Percentiles rank a stretch among this genome's conserved stretches.
Evolutionary conservation across 2,888 invertebrate species (phyloP).

Genomic region (Temnothorax rugatulus): DNA sequence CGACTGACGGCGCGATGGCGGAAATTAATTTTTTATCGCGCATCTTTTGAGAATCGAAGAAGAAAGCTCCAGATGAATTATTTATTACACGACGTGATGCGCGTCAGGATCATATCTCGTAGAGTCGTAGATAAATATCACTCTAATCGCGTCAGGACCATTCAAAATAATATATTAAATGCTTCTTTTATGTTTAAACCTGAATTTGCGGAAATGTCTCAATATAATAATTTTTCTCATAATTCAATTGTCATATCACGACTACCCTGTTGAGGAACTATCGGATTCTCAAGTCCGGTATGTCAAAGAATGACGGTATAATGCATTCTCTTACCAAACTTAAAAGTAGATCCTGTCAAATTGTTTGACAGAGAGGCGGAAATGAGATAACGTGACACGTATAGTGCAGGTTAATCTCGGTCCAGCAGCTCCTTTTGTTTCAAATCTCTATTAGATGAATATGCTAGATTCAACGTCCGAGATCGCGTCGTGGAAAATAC

Average conservation of each 20-base stretch:
- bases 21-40: constrained; percentile 73
- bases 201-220: neutral
- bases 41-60: constrained; percentile 57
- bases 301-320: neutral
- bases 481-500: constrained; percentile 5
- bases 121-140: neutral
- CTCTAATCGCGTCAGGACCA: neutral
- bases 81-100: neutral
- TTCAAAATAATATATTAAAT: neutral
- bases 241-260: neutral
- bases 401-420: neutral
- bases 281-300: neutral
- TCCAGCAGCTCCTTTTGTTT: constrained; percentile 38
- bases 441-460: constrained; percentile 32
- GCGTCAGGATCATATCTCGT: neutral
- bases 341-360: constrained; percentile 13
- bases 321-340: neutral
- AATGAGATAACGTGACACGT: constrained; percentile 11
- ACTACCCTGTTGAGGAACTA: neutral
- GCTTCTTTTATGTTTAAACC: neutral
- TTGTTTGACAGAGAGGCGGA: neutral
- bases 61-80: neutral
- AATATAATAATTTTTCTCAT: neutral
- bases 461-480: constrained; percentile 29
- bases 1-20: constrained; percentile 52